phyloP scores from a whole-genome alignment of 1,140 invertebrate genomes.

The Drosophila punjabiensis region DNA sequence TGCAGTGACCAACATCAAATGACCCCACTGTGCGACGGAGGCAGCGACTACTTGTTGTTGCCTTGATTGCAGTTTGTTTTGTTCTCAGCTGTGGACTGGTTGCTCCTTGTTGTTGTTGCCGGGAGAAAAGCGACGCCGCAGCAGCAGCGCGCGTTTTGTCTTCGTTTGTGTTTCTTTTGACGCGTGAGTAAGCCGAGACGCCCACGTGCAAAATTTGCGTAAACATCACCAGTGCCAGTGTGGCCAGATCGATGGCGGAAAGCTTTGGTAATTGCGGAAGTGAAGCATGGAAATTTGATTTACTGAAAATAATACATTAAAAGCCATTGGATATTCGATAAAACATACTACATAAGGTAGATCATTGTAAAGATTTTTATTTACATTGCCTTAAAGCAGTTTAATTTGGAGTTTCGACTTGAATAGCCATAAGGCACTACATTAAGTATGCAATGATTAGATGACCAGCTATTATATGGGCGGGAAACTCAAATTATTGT shows the following conservation, averaged over 20 bases:
- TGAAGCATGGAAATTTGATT: conserved; percentile 8
- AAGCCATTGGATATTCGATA: neutral
- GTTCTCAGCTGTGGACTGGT: conserved; percentile 80
- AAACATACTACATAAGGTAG: neutral
- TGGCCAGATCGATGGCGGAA: conserved; percentile 42
- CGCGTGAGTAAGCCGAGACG: conserved; percentile 80
- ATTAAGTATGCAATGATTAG: neutral
- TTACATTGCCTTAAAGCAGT: neutral
- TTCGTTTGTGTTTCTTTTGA: conserved; percentile 82
- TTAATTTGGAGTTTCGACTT: neutral
- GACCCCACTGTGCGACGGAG: conserved; percentile 5
- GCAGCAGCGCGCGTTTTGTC: conserved; percentile 69
- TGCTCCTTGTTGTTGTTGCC: conserved; percentile 43
- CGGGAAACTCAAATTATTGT: neutral
- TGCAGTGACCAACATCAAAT: neutral
- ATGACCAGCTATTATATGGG: neutral
- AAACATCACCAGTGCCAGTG: conserved; percentile 51
- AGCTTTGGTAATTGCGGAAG: conserved; percentile 24
- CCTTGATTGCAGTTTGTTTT: conserved; percentile 75
- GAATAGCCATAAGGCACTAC: neutral
- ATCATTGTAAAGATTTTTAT: neutral
- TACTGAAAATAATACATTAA: neutral
- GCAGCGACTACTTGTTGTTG: conserved; percentile 51
- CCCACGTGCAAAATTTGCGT: conserved; percentile 82
- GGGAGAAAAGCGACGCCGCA: conserved; percentile 66